Base-by-base conservation (phyloP, 2,888 invertebrate genomes). In the Amphipoea lucens region DNA sequence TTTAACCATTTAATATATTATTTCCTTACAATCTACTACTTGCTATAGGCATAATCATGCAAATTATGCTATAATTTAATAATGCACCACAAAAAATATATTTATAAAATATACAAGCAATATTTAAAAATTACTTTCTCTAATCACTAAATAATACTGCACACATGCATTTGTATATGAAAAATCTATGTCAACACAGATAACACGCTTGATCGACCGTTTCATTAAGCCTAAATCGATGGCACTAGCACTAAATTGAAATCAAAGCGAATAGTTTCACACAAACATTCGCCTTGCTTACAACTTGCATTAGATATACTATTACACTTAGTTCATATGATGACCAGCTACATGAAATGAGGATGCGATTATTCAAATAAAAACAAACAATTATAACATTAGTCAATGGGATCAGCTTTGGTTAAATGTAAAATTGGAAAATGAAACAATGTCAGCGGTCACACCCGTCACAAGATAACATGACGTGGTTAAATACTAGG, bases 71-170 rank as follows among this genome's bases (percentile, higher is more conserved):
- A 83, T 82, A 79, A 83, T 78, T 83, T 81, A 87, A 86, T 82
- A 88, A 87, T 84, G 86, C 89, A 87, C 85, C 87, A 82, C 79
- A 85, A 84, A 85, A 74, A 76, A 86, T 76, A 83, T 87, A 84
- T 85, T 88, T 82, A 85, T 89, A 89, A 89, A 91, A 91, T 89
- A 92, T 93, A 93, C 93, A 92, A 91, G 90, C 91, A 88, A 90
- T 92, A 91, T 84, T 83, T 83, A 88, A 89, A 74, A 88, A 91
- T 90, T 90, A 90, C 82, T 86, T 78, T 86, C 84, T 91, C 89
- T 92, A 92, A 90, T 86, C 81, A 88, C 91, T 93, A 94, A 92
- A 93, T 96, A 96, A 95, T 96, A 96, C 96, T 96, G 95, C 94
- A 94, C 90, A 92, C 96, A 94, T 95, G 95, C 95, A 93, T 89